Conservation (phyloP, 2,888 invertebrate genomes). For the Ichneumoninae sp. region DNA sequence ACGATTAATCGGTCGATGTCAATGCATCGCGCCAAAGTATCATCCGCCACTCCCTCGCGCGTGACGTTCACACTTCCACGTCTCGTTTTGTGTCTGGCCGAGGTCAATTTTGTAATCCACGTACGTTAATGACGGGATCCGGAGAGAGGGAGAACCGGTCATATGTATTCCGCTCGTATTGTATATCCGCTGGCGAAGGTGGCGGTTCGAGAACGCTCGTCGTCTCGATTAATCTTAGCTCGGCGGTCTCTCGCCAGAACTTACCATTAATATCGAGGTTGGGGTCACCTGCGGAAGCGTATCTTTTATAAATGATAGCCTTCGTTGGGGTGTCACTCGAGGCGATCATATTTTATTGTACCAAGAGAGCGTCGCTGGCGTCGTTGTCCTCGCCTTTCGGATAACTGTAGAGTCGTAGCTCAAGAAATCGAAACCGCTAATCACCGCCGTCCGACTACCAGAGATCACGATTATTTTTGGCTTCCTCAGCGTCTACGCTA, state of each 20-base stretch:
- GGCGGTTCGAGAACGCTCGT: conserved; percentile 63
- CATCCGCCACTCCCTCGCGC: conserved; percentile 3
- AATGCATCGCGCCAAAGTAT: conserved; percentile 6
- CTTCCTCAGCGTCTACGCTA: conserved; percentile 17
- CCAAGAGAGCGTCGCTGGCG: conserved; percentile 40
- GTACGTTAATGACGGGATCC: not conserved
- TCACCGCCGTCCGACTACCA: conserved; percentile 45
- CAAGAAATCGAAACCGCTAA: conserved; percentile 51
- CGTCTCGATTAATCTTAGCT: conserved; percentile 78
- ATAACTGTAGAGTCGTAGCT: conserved; percentile 6
- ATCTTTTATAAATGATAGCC: conserved; percentile 78
- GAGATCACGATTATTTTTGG: conserved; percentile 57
- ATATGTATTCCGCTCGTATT: conserved; percentile 7
- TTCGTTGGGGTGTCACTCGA: conserved; percentile 72
- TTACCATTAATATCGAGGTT: conserved; percentile 77
- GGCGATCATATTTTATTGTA: conserved; percentile 77
- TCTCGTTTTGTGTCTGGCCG: conserved; percentile 13
- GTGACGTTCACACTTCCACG: conserved; percentile 28
- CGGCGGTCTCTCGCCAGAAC: conserved; percentile 67
- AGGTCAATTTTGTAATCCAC: conserved; percentile 40
- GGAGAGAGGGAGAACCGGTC: conserved; percentile 1
- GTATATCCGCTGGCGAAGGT: conserved; percentile 27
- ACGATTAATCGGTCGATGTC: conserved; percentile 23
- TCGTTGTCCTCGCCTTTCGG: conserved; percentile 31
- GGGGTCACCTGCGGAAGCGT: conserved; percentile 74